Percentiles rank a stretch among this genome's conserved stretches.
phyloP scores from a whole-genome alignment of 1,140 invertebrate species.

The Drosophila mauritiana region DNA sequence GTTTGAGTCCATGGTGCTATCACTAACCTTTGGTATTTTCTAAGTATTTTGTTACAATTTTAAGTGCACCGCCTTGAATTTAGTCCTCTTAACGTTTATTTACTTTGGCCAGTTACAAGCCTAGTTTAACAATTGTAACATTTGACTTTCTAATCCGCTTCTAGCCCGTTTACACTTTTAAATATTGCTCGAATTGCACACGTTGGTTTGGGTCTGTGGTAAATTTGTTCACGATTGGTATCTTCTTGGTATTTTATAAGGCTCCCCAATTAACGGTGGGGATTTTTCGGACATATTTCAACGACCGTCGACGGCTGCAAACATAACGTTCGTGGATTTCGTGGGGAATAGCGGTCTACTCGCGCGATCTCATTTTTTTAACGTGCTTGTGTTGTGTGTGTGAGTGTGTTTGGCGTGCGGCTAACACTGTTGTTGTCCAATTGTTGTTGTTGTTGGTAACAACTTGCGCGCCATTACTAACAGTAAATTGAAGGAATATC shows the following conservation, averaged over 20 bases:
- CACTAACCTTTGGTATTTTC: no score
- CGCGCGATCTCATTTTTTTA: constrained; percentile 27
- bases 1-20: no score
- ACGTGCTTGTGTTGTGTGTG: constrained; percentile 18
- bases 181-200: not conserved
- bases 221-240: not conserved
- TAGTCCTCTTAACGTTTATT: no score
- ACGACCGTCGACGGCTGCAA: not conserved
- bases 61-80: not conserved
- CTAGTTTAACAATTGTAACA: no score
- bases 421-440: constrained; percentile 15
- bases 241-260: not conserved
- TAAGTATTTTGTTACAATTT: not conserved
- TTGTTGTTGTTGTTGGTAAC: constrained; percentile 6
- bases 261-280: not conserved
- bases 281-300: not conserved
- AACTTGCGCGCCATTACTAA: constrained; percentile 21
- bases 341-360: constrained; percentile 18
- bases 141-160: no score
- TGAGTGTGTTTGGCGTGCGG: constrained; percentile 26
- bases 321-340: constrained; percentile 26
- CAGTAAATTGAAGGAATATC: constrained; percentile 4
- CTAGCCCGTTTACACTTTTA: not conserved
- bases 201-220: not conserved
- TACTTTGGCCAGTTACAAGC: no score